phyloP scores from a whole-genome alignment of 64 coral and sea anemone species.

The Porites lutea region DNA sequence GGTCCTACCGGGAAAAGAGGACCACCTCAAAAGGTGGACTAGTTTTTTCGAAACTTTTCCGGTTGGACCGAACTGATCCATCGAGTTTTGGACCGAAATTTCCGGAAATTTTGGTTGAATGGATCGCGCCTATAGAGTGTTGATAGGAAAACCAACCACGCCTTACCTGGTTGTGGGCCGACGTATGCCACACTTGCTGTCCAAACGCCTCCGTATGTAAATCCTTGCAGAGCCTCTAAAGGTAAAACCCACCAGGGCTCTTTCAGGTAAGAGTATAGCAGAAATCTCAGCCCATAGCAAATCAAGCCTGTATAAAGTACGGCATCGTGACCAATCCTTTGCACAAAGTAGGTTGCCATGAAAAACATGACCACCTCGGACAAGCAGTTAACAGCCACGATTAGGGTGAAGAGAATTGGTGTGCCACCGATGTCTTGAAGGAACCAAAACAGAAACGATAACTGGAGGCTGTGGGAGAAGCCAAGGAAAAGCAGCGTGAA shows the following conservation, averaged over 20 bases:
- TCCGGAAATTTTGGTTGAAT: background rate
- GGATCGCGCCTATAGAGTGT: background rate
- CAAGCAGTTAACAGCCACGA: constrained; percentile 75
- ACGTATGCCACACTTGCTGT: constrained; percentile 90
- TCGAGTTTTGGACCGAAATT: no score
- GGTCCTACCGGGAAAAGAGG: no score
- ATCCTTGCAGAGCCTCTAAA: constrained; percentile 80
- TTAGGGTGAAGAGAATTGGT: constrained; percentile 81
- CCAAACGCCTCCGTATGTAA: constrained; percentile 90
- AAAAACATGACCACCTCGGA: constrained; percentile 94
- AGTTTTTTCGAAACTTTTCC: no score
- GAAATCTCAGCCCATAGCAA: constrained; percentile 82
- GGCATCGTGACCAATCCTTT: constrained; percentile 80
- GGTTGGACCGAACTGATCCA: no score
- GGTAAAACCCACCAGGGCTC: constrained; percentile 89
- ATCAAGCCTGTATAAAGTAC: constrained; percentile 80
- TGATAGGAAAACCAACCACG: background rate
- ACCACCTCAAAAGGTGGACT: no score
- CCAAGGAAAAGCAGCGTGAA: constrained; percentile 84
- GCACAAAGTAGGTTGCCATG: constrained; percentile 80
- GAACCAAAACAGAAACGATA: constrained; percentile 93
- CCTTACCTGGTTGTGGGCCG: constrained; percentile 76
- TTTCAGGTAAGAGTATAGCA: constrained; percentile 81
- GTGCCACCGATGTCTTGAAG: constrained; percentile 94
- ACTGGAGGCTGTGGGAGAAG: constrained; percentile 90